Evolutionary conservation across 2,797 vertebrate genomes (phyloP).

Genomic region (Acestrorhynchus altus): DNA sequence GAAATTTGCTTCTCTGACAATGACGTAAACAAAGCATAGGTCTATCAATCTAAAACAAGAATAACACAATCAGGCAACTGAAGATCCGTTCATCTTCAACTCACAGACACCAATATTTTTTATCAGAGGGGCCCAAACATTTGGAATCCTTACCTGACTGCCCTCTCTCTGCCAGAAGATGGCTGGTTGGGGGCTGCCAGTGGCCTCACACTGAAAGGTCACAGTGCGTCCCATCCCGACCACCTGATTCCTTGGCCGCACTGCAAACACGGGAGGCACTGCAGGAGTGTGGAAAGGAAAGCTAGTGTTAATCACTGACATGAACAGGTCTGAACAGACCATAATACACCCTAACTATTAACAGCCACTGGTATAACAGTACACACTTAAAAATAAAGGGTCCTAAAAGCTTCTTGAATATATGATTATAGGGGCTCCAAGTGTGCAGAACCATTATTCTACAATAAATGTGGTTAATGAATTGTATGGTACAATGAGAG

Average conservation of each 20-base stretch:
- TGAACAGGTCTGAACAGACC: background rate
- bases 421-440: background rate
- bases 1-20: no score
- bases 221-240: constrained; percentile 93
- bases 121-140: no score
- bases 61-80: no score
- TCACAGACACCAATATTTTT: background rate
- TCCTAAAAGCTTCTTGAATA: background rate
- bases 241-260: constrained; percentile 95
- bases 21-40: no score
- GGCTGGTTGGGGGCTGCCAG: constrained; percentile 96
- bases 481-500: no score
- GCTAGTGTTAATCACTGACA: constrained; percentile 38
- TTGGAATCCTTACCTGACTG: constrained; percentile 87
- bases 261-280: constrained; percentile 96
- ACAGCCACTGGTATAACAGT: background rate
- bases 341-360: background rate
- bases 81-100: no score
- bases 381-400: background rate
- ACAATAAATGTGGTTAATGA: no score
- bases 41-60: no score
- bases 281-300: constrained; percentile 53
- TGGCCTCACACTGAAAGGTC: constrained; percentile 97
- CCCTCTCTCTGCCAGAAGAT: constrained; percentile 99
- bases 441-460: no score